Base-by-base conservation (phyloP, 2,888 invertebrate species). In the Pollenia griseotomentosa region DNA sequence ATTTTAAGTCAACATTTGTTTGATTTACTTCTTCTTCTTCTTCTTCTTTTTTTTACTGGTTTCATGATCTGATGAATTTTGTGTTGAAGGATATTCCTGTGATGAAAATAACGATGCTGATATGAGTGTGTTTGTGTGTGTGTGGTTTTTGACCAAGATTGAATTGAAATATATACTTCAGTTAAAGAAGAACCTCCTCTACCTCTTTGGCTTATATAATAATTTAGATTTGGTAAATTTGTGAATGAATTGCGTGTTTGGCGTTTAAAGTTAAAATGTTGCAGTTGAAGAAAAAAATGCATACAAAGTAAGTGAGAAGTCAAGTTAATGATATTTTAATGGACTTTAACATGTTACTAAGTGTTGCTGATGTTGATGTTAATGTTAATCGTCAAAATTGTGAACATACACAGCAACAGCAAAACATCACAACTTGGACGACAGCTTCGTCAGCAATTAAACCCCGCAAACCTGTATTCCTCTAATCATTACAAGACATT, bases 291-390 rank as follows among this genome's bases (percentile, higher is more conserved):
- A 14, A 2, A 40, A 66, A 66, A 63, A 51, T 44, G 6, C 48
- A 42, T 68, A 61, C 77, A 81, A 55, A 57, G 78, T 77, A 74
- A 61, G 61, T 61, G 73, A 55, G 48, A 74, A 79, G 61, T 77
- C 75, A 84, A 57, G 55, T 74, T 84, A 87, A 87, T 84, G 66
- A 63, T 68, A 63, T 84, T 78, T 84, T 87, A 87, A 87, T 87
- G 81, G 77, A 66, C 16, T 55, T 66, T 74, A 65, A 61, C 59
- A 66, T 84, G 80, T 78, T 87, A 73, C 59, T 87, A 84, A 84
- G 53, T 75, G 61, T 75, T 65, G 77, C 19, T 65, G 70, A 66
- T 79, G 63, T 51, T 74, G 51, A 79, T 79, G 53, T 79, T 83
- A 57, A 80, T 83, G 81, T 78, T 53, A 59, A 83, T 71, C 77